Conservation (phyloP, 1,140 invertebrate genomes). For the Ruditapes philippinarum region DNA sequence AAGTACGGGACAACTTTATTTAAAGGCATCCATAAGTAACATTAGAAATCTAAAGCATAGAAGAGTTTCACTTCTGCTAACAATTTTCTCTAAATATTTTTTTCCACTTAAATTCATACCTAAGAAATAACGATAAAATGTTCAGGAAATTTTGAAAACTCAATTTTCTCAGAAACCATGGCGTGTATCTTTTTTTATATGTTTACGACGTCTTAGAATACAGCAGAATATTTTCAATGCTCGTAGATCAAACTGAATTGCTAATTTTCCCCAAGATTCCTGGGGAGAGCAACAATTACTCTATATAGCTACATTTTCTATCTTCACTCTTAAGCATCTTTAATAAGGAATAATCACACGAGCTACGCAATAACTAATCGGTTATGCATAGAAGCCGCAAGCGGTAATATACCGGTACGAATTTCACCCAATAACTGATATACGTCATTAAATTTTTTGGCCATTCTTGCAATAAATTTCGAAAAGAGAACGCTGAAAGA, state of each 20-base stretch:
- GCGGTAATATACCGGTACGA: constrained; percentile 27
- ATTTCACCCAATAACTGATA: background rate
- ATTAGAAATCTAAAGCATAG: too few species aligned
- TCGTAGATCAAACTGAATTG: constrained; percentile 27
- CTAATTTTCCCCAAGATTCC: constrained; percentile 36
- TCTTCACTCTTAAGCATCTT: background rate
- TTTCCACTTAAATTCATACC: too few species aligned
- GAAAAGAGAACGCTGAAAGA: constrained; percentile 27
- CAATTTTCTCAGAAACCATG: background rate
- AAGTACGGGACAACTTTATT: too few species aligned
- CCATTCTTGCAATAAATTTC: constrained; percentile 39
- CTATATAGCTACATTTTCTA: background rate
- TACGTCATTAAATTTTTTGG: background rate
- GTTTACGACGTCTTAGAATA: constrained; percentile 35
- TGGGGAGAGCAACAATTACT: constrained; percentile 55
- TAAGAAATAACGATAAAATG: too few species aligned
- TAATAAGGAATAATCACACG: constrained; percentile 53
- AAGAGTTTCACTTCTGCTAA: too few species aligned
- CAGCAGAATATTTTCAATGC: constrained; percentile 8
- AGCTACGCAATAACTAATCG: constrained; percentile 35
- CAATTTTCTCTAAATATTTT: too few species aligned
- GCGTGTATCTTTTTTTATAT: constrained; percentile 1
- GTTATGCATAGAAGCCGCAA: constrained; percentile 11
- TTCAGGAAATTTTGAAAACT: background rate
- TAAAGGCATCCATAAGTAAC: too few species aligned